Evolutionary conservation across 2,888 invertebrate genomes (phyloP), one percentile per base, ranked within the genome.

Genomic region (Ypsolopha scabrella): DNA sequence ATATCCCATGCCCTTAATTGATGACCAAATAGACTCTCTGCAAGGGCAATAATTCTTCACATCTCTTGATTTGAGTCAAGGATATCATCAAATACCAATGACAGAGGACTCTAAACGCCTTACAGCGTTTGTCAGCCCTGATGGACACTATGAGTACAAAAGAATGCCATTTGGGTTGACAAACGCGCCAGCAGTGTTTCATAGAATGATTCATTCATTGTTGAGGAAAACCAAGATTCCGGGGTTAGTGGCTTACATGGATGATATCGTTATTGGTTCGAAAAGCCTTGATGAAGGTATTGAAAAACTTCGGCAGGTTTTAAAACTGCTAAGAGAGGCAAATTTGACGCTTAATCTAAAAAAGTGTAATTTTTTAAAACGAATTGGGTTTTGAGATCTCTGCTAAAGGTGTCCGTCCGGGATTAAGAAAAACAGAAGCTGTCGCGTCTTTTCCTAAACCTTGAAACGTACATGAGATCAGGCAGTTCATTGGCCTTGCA

Each of bases 121-220:
- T 41, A 72, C 69, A 0, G 67, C 67, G 0, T 70, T 72, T 48
- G 59, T 64, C 0, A 75, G 67, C 0, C 63, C 62, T 0, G 63
- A 66, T 44, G 70, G 70, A 3, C 60, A 68, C 6, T 71, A 53
- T 48, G 64, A 72, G 54, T 69, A 60, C 50, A 57, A 62, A 7
- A 50, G 59, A 1, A 64, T 71, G 63, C 64, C 68, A 6, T 76
- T 72, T 51, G 70, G 68, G 7, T 56, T 72, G 2, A 48, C 56
- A 1, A 47, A 47, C 11, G 47, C 47, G 7, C 36, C 45, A 7
- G 24, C 47, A 13, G 36, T 47, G 24, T 48, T 48, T 14, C 48
- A 48, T 10, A 38, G 39, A 13, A 37, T 39, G 48, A 11, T 48
- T 8, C 8, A 38, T 14, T 7, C 6, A 9, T 13, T 37, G 9